Conservation (phyloP, 2,797 vertebrate genomes). For the Australoheros facetus region DNA sequence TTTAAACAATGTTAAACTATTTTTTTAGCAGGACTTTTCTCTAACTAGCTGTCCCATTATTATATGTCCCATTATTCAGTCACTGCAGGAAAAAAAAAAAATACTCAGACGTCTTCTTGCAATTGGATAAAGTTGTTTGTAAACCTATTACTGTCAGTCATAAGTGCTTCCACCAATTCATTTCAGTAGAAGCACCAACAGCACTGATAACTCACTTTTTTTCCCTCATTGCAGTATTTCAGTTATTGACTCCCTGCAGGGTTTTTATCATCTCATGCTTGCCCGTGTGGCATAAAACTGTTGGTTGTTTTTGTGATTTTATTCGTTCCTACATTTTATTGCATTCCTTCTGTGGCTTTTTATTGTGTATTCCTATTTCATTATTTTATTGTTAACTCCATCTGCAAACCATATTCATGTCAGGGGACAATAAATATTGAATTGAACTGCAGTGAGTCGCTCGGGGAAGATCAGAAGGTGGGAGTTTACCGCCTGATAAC, state of each 20-base stretch:
- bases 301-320: slow-evolving; percentile 21
- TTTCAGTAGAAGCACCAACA: slow-evolving; percentile 15
- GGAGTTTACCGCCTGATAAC: slow-evolving; percentile 11
- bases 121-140: slow-evolving; percentile 38
- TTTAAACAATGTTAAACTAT: slow-evolving; percentile 24
- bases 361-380: slow-evolving; percentile 35
- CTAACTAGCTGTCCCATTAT: slow-evolving; percentile 40
- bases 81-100: slow-evolving; percentile 8
- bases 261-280: slow-evolving; percentile 36
- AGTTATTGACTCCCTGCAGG: slow-evolving; percentile 38
- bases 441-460: slow-evolving; percentile 25
- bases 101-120: slow-evolving; percentile 7
- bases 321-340: slow-evolving; percentile 31
- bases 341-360: slow-evolving; percentile 16
- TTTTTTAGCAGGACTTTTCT: slow-evolving; percentile 23
- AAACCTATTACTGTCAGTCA: slow-evolving; percentile 62
- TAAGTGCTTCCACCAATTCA: slow-evolving; percentile 20
- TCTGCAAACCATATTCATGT: slow-evolving; percentile 48
- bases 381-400: slow-evolving; percentile 51
- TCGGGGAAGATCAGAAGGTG: background rate
- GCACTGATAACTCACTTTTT: slow-evolving; percentile 17
- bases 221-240: slow-evolving; percentile 28
- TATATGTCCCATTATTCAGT: slow-evolving; percentile 33
- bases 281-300: slow-evolving; percentile 21
- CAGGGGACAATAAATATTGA: slow-evolving; percentile 39